Percentiles rank a stretch among this genome's conserved stretches.
These are phyloP conservation scores for Callorhinus ursinus DNA, from an alignment of 2,113 vertebrate genomes.

Conservation along the genomic window DNA sequence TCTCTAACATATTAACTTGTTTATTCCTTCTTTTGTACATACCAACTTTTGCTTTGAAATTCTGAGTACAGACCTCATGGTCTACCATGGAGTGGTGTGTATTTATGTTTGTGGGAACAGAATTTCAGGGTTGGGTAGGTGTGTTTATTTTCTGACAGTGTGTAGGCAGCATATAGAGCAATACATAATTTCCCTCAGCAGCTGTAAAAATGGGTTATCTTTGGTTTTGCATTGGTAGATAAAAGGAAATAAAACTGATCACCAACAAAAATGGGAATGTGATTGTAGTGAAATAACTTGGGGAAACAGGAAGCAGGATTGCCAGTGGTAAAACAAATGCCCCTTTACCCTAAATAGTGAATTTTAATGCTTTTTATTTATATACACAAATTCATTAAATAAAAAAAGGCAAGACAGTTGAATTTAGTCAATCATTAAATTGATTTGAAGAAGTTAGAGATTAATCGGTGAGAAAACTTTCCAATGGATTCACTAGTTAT, in stretches of 20 bases:
- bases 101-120: neutral
- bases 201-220: constrained; percentile 49
- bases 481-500: constrained; percentile 17
- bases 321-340: neutral
- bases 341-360: neutral
- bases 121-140: neutral
- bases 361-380: constrained; percentile 50
- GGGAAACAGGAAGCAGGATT: neutral
- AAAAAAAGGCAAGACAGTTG: constrained; percentile 49
- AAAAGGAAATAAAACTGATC: constrained; percentile 48
- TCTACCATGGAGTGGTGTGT: neutral
- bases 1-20: neutral
- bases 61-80: neutral
- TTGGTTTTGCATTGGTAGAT: constrained; percentile 56
- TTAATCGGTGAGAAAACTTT: constrained; percentile 33
- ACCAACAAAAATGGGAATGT: neutral
- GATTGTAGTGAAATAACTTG: constrained; percentile 9
- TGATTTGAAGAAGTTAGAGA: constrained; percentile 46
- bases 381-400: constrained; percentile 9
- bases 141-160: constrained; percentile 56
- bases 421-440: constrained; percentile 51
- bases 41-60: constrained; percentile 20
- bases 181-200: constrained; percentile 45
- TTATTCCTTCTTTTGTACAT: constrained; percentile 27
- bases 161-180: constrained; percentile 2